phyloP scores from a whole-genome alignment of 2,797 vertebrate species.

The Coreius guichenoti region DNA sequence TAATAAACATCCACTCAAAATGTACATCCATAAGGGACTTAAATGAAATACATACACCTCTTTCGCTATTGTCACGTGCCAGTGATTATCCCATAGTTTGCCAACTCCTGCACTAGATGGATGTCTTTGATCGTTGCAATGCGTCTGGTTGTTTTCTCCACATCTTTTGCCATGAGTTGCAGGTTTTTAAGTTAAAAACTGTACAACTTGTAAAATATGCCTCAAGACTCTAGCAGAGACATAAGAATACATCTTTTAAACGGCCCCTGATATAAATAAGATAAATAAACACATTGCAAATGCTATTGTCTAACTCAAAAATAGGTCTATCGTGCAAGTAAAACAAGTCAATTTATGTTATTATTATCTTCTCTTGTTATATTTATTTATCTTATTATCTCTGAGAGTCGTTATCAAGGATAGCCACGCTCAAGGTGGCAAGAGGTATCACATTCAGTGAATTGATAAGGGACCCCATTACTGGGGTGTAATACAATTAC shows the following conservation, averaged over 20 bases:
- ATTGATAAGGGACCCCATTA: constrained; percentile 24
- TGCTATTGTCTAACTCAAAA: neutral
- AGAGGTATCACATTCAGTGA: constrained; percentile 15
- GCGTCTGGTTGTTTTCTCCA: neutral
- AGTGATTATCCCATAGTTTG: neutral
- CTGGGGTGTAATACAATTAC: constrained; percentile 2
- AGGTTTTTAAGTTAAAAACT: neutral
- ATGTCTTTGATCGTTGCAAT: neutral
- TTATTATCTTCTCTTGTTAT: no score
- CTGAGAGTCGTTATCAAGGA: neutral
- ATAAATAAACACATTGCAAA: neutral
- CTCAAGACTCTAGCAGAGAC: neutral
- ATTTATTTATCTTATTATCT: neutral
- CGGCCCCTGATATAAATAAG: neutral
- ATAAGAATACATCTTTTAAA: neutral
- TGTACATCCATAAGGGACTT: no score
- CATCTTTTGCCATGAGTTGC: neutral
- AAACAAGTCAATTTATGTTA: neutral
- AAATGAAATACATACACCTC: no score
- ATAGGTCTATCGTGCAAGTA: neutral
- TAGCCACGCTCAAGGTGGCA: neutral
- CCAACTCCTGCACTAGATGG: neutral
- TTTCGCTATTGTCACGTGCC: neutral
- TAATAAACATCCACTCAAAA: no score
- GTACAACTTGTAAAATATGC: neutral